phyloP scores from a whole-genome alignment of 2,113 vertebrate genomes.

The Lethenteron camtschaticum region DNA sequence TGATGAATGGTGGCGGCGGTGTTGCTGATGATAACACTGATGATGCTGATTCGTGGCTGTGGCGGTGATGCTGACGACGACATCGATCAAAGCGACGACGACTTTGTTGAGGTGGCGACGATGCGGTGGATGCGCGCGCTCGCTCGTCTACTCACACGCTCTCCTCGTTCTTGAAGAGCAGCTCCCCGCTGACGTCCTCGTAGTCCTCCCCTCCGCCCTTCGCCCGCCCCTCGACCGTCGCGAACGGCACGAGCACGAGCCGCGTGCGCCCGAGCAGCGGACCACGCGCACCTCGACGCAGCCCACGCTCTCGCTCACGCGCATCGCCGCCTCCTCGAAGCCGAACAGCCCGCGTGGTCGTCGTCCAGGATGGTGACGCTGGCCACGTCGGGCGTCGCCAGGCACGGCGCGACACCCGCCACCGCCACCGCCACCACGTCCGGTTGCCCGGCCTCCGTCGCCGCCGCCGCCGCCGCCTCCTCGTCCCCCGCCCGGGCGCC shows the following conservation, averaged over 20 bases:
- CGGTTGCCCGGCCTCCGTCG: conserved; percentile 15
- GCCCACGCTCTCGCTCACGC: conserved; percentile 73
- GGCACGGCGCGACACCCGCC: conserved; percentile 61
- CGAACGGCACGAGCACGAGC: conserved; percentile 67
- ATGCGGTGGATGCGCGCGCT: too few species aligned
- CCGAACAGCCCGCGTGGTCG: conserved; percentile 87
- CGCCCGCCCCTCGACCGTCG: conserved; percentile 49
- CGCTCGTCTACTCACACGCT: conserved; percentile 40
- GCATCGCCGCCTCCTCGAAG: conserved; percentile 45
- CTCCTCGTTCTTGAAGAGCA: conserved; percentile 74
- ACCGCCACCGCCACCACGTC: conserved; percentile 64
- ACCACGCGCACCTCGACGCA: conserved; percentile 64
- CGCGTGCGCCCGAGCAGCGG: conserved; percentile 63
- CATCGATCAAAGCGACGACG: too few species aligned
- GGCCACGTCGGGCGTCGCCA: conserved; percentile 51
- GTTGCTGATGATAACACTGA: too few species aligned
- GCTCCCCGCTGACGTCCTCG: conserved; percentile 53
- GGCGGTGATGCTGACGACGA: too few species aligned
- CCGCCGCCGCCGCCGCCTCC: conserved; percentile 48
- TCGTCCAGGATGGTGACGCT: conserved; percentile 87
- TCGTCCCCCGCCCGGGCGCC: conserved; percentile 76
- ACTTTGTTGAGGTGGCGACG: too few species aligned
- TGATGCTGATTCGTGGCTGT: too few species aligned
- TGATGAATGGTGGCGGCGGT: too few species aligned
- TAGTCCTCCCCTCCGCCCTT: conserved; percentile 50